phyloP scores from a whole-genome alignment of 2,888 invertebrate genomes.

The Chloroclystis v-ata region DNA sequence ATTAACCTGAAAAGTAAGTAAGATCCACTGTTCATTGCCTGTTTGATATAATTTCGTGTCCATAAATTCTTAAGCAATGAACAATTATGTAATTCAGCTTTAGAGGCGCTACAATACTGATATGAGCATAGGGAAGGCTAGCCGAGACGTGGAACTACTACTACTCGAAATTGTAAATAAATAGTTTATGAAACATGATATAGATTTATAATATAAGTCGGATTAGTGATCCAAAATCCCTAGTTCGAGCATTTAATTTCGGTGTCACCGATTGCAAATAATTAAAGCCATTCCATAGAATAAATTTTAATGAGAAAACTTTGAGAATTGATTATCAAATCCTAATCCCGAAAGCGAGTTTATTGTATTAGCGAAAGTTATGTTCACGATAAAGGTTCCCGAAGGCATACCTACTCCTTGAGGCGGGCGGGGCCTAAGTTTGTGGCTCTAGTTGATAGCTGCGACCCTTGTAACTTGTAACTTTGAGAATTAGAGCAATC shows the following conservation, averaged over 20 bases:
- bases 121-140: too few species aligned
- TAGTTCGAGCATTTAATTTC: background rate
- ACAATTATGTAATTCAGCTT: too few species aligned
- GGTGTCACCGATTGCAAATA: background rate
- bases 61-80: too few species aligned
- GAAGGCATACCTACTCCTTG: constrained; percentile 25
- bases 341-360: constrained; percentile 36
- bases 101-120: too few species aligned
- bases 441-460: constrained; percentile 49
- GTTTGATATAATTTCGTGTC: too few species aligned
- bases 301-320: constrained; percentile 28
- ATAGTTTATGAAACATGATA: too few species aligned
- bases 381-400: constrained; percentile 37
- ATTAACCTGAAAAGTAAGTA: too few species aligned
- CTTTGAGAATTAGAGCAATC: constrained; percentile 55
- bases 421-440: constrained; percentile 40
- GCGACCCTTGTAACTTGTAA: constrained; percentile 55
- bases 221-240: too few species aligned
- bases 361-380: constrained; percentile 44
- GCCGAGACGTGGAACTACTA: too few species aligned
- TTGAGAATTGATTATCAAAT: constrained; percentile 43
- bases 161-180: too few species aligned
- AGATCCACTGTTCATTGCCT: too few species aligned
- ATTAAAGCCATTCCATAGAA: constrained; percentile 14
- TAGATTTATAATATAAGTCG: too few species aligned